Conservation (phyloP, 2,797 vertebrate species). For the Oceanodroma leucorhoa region DNA sequence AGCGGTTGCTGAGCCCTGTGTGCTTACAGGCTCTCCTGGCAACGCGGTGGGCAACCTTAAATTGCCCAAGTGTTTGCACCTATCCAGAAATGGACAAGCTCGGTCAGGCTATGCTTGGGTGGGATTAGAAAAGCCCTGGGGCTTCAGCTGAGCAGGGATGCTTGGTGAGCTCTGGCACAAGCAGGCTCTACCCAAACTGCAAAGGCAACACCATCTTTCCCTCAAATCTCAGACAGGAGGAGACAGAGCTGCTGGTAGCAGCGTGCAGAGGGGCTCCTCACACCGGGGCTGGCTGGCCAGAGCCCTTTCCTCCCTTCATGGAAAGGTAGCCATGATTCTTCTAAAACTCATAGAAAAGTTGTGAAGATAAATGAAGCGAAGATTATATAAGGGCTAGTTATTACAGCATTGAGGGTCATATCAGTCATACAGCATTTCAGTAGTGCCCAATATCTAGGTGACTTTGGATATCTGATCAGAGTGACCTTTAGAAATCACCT, state of each 20-base stretch:
- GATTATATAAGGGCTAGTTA: not conserved
- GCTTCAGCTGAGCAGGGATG: not conserved
- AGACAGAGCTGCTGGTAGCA: not conserved
- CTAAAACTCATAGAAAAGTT: not conserved
- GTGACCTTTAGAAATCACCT: not conserved
- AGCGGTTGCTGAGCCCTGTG: rapidly evolving
- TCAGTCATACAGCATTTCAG: not conserved
- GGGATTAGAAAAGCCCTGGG: not conserved
- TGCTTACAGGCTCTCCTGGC: not conserved
- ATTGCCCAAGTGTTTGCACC: rapidly evolving
- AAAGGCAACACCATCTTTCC: not conserved
- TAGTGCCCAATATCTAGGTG: not conserved
- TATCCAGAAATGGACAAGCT: not conserved
- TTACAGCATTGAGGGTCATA: not conserved
- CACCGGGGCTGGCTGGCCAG: rapidly evolving
- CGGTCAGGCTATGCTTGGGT: not conserved
- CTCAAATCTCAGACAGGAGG: not conserved
- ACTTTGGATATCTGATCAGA: not conserved
- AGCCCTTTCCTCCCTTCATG: not conserved
- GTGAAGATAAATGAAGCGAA: not conserved
- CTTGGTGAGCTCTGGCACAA: not conserved
- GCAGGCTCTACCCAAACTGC: not conserved
- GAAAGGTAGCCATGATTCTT: rapidly evolving
- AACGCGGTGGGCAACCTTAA: not conserved
- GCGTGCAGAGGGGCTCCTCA: rapidly evolving